Evolutionary conservation across 2,888 invertebrate species (phyloP), one percentile per base, ranked within the genome.

Genomic region (Tetramorium bicarinatum): DNA sequence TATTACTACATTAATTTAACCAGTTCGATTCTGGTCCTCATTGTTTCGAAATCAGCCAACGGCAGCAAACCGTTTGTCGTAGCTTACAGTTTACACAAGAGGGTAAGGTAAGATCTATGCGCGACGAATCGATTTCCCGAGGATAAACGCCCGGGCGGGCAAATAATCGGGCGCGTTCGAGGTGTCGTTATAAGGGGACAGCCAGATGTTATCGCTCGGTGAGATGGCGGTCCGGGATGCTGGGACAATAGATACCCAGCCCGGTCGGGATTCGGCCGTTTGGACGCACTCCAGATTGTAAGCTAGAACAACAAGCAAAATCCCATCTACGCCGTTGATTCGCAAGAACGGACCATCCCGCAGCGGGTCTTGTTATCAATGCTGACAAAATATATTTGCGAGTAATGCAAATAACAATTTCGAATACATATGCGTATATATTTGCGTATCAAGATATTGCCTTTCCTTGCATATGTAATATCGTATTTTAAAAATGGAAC

Each of bases 261-360:
- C 56, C 44, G 59, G 38, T 56, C 74, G 56, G 56, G 59, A 80
- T 72, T 61, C 54, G 59, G 34, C 56, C 47, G 59, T 87, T 89
- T 89, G 89, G 89, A 89, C 82, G 77, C 79, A 61, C 69, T 87
- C 88, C 89, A 87, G 85, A 85, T 75, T 83, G 80, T 79, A 80
- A 61, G 64, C 83, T 80, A 38, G 75, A 84, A 84, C 89, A 88
- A 89, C 87, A 86, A 89, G 87, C 86, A 59, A 74, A 83, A 75
- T 64, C 77, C 67, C 64, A 83, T 67, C 74, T 64, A 21, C 62
- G 81, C 69, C 87, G 75, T 82, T 81, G 84, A 82, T 87, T 85
- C 83, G 67, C 74, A 85, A 77, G 64, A 75, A 75, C 49, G n/a
- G 49, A 18, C 75, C 34, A 21, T 21, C 47, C n/a, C 34, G 64